Evolutionary conservation across 2,888 invertebrate genomes (phyloP).

Genomic region (Habrosyne pyritoides): DNA sequence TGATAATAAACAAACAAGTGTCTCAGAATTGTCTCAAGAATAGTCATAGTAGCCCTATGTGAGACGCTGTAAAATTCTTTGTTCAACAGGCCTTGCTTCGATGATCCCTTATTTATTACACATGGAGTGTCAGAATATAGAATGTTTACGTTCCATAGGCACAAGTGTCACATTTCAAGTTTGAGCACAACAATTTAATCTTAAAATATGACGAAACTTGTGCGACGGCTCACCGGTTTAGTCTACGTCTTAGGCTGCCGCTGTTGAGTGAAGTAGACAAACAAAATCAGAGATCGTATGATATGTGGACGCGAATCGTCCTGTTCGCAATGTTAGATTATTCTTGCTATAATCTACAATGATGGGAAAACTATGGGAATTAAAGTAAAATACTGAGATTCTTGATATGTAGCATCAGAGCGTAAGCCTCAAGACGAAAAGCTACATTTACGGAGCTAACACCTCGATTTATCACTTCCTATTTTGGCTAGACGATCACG

Average conservation of each 20-base stretch:
- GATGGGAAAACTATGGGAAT: conserved; percentile 26
- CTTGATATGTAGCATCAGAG: conserved; percentile 74
- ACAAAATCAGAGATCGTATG: conserved; percentile 34
- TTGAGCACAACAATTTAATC: conserved; percentile 36
- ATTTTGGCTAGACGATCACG: conserved; percentile 37
- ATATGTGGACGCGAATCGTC: conserved; percentile 47
- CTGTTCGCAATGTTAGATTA: conserved; percentile 9
- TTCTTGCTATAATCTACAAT: background rate
- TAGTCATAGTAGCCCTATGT: background rate
- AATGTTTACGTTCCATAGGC: conserved; percentile 40
- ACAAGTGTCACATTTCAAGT: conserved; percentile 59
- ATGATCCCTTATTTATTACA: conserved; percentile 34
- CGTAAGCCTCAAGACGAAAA: conserved; percentile 64
- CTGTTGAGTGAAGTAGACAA: conserved; percentile 31
- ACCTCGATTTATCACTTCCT: conserved; percentile 16
- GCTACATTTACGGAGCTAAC: conserved; percentile 46
- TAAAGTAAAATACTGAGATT: conserved; percentile 64
- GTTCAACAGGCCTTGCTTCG: conserved; percentile 16
- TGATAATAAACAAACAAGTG: background rate
- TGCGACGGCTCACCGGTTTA: conserved; percentile 39
- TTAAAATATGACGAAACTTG: conserved; percentile 57
- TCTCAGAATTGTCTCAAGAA: background rate
- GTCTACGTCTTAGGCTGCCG: conserved; percentile 59
- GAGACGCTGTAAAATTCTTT: background rate
- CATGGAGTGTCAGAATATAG: conserved; percentile 40